A percentile compares a stretch with the other conserved stretches of the same genome.
Conservation (phyloP, 2,888 invertebrate species). For the Trisateles emortualis region DNA sequence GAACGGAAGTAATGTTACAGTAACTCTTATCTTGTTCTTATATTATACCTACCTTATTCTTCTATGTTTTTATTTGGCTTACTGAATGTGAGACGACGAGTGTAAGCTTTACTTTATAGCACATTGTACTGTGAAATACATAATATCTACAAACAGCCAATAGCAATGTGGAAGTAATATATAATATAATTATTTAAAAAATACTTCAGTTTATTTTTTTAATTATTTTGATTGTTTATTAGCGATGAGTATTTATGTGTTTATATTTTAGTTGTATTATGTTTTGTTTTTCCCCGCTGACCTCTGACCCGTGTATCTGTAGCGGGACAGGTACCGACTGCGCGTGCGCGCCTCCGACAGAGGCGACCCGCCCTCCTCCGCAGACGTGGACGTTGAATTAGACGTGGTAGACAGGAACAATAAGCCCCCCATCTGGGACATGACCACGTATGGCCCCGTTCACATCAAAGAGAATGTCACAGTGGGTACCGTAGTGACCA, state of each 20-base stretch:
- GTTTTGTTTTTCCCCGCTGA: slow-evolving; percentile 89
- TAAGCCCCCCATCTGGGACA: slow-evolving; percentile 99
- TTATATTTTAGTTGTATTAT: slow-evolving; percentile 86
- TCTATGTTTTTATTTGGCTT: slow-evolving; percentile 81
- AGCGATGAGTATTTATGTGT: slow-evolving; percentile 83
- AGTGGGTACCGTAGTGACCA: slow-evolving; percentile 99
- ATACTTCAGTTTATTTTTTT: slow-evolving; percentile 69
- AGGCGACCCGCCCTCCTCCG: slow-evolving; percentile 96
- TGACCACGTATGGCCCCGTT: slow-evolving; percentile 98
- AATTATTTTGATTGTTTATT: slow-evolving; percentile 81
- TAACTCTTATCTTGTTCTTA: slow-evolving; percentile 51
- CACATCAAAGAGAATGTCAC: slow-evolving; percentile 99
- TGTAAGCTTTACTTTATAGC: slow-evolving; percentile 56
- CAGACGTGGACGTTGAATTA: slow-evolving; percentile 99
- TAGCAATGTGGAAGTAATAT: slow-evolving; percentile 70
- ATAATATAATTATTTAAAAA: slow-evolving; percentile 33
- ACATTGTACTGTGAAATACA: slow-evolving; percentile 54
- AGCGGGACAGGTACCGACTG: slow-evolving; percentile 98
- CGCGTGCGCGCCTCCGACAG: slow-evolving; percentile 98
- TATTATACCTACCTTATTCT: slow-evolving; percentile 56
- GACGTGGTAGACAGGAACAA: slow-evolving; percentile 99
- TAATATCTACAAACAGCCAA: slow-evolving; percentile 58
- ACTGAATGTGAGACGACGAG: slow-evolving; percentile 77
- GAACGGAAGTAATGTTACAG: slow-evolving; percentile 66
- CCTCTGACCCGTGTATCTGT: slow-evolving; percentile 92